These are phyloP conservation scores for Phyllostomus hastatus DNA, from an alignment of 2,113 vertebrate genomes.

Conservation along the genomic window DNA sequence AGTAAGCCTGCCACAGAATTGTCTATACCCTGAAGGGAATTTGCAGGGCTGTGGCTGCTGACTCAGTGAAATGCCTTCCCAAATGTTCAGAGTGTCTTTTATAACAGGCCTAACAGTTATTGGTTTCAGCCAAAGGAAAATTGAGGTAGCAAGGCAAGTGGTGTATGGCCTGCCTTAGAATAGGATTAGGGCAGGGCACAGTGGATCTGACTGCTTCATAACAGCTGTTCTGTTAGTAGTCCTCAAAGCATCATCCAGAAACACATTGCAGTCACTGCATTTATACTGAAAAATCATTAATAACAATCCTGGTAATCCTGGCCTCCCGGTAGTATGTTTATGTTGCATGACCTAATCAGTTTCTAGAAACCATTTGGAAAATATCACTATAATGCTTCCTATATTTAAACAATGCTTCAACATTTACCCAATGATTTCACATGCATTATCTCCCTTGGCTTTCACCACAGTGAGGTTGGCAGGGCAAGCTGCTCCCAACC, in stretches of 20 bases:
- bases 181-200: neutral
- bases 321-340: neutral
- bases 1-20: neutral
- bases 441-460: neutral
- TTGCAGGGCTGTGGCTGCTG: neutral
- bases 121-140: slow-evolving; percentile 14
- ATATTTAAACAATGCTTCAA: neutral
- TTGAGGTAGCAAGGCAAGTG: neutral
- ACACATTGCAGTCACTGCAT: slow-evolving; percentile 26
- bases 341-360: neutral
- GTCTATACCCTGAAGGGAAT: neutral
- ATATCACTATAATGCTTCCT: neutral
- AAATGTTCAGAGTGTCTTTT: neutral
- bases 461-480: neutral
- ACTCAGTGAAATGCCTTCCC: neutral
- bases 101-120: neutral
- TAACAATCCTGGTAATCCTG: slow-evolving; percentile 17
- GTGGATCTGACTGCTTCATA: neutral
- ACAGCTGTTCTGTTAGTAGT: slow-evolving; percentile 38
- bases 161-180: slow-evolving; percentile 8
- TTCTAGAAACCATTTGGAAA: slow-evolving; percentile 29
- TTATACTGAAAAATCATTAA: slow-evolving; percentile 46
- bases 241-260: slow-evolving; percentile 7
- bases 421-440: neutral
- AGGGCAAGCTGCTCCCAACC: neutral